Evolutionary conservation across 2,797 vertebrate species (phyloP).

Genomic region (Diceros bicornis): DNA sequence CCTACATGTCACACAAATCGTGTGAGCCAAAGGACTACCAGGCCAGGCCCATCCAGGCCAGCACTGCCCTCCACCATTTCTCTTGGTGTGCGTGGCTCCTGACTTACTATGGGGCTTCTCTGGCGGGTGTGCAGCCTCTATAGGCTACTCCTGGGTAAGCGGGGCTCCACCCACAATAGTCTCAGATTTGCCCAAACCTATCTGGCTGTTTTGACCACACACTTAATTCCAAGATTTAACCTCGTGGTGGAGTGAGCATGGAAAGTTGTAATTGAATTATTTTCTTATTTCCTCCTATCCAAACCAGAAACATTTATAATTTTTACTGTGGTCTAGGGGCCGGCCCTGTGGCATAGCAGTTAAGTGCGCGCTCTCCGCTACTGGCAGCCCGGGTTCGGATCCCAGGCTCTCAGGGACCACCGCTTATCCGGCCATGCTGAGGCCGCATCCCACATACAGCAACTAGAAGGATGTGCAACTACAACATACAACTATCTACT

Average conservation of each 20-base stretch:
- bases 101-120: not conserved
- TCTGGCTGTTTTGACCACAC: not conserved
- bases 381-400: too few species aligned
- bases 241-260: not conserved
- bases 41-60: not conserved
- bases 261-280: not conserved
- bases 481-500: too few species aligned
- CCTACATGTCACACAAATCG: not conserved
- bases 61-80: not conserved
- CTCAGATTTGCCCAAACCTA: not conserved
- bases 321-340: not conserved
- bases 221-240: not conserved
- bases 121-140: too few species aligned
- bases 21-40: not conserved
- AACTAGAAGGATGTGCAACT: too few species aligned
- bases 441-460: too few species aligned
- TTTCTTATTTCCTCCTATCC: not conserved
- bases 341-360: too few species aligned
- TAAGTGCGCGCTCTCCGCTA: too few species aligned
- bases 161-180: not conserved
- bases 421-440: too few species aligned
- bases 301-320: not conserved
- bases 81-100: not conserved
- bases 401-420: too few species aligned
- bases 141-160: not conserved